These are phyloP conservation scores for Bubo bubo DNA, from an alignment of 2,113 vertebrate species.

Conservation along the genomic window DNA sequence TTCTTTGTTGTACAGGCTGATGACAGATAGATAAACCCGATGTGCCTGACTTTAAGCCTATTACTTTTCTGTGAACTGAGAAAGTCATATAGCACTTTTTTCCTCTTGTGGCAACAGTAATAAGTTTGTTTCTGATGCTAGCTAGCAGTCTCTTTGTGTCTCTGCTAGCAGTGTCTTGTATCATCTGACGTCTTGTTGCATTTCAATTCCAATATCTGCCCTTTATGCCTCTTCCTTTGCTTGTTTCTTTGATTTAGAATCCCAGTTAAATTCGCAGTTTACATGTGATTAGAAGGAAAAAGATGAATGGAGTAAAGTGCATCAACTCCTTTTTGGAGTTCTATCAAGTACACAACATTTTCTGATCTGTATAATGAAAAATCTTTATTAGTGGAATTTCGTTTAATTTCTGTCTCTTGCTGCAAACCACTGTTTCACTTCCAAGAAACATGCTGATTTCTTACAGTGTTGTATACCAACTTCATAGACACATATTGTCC, in stretches of 20 bases:
- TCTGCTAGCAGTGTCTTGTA: neutral
- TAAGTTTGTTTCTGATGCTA: neutral
- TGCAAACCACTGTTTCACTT: neutral
- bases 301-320: neutral
- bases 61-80: neutral
- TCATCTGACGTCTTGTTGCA: neutral
- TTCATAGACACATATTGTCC: neutral
- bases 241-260: neutral
- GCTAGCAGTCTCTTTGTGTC: neutral
- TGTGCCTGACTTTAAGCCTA: neutral
- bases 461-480: neutral
- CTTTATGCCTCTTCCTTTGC: neutral
- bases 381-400: neutral
- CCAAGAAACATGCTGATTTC: neutral
- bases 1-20: neutral
- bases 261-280: neutral
- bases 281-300: neutral
- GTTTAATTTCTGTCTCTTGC: neutral
- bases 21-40: neutral
- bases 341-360: neutral
- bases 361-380: neutral
- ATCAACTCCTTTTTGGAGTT: neutral
- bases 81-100: neutral
- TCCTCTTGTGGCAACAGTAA: neutral
- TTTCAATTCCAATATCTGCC: neutral